Base-by-base conservation (phyloP, 2,797 vertebrate species). In the Petrocephalus schoutedeni region DNA sequence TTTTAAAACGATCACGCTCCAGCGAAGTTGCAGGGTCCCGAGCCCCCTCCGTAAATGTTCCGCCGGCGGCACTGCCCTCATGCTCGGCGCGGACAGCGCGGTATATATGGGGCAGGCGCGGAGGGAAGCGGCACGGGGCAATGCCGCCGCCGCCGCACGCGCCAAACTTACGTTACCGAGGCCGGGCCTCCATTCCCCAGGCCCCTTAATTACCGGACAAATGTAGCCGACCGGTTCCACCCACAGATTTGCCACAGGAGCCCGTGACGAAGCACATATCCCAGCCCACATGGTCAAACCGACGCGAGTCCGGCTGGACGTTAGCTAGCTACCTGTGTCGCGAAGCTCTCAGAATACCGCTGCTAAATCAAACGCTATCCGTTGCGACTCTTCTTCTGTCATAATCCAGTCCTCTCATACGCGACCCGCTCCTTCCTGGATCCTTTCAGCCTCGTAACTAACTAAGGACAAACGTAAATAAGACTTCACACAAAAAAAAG, bases 331-430 rank as follows among this genome's bases (percentile, higher is more conserved):
- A 91, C 90, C 90, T 92, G 90, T 88, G 59, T 84, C 57, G 86
- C n/a, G 36, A 89, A 23, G 21, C 64, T 88, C 77, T 87, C 89
- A 61, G 57, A 89, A 82, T 53, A 57, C 51, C 58, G 86, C 56
- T 51, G 74, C 16, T 86, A 87, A 80, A 59, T 88, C 67, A 87
- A 89, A 89, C 49, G 71, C 74, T 58, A 80, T 88, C 88, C 89
- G 83, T 59, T 67, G 87, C 67, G 53, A 77, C 86, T 87, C 74
- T 83, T 61, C 84, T 71, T 54, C 86, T 77, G 87, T 90, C 92
- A 92, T 92, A 92, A 92, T 92, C 90, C 86, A 87, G 64, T 45
- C 36, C 58, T 87, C 82, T 45, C 89, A 59, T 49, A 88, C 64
- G 10, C 7, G 45, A 67, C 59, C 41, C 61, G 64, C 86, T 88